Percentiles rank a stretch among this genome's conserved stretches.
These are phyloP conservation scores for Tamandua tetradactyla DNA, from an alignment of 2,797 vertebrate genomes.

Conservation along the genomic window DNA sequence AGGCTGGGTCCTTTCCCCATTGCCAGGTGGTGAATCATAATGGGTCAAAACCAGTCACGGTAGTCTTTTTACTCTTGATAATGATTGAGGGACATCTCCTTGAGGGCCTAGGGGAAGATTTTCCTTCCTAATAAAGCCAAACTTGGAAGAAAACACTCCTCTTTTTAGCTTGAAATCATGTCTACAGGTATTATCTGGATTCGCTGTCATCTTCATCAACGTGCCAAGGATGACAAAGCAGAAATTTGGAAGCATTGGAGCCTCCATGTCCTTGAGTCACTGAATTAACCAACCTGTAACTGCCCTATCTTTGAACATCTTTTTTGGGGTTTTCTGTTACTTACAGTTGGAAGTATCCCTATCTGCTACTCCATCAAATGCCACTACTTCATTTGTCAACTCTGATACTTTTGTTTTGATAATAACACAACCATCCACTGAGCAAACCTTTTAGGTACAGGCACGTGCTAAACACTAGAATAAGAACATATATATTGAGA, in stretches of 20 bases:
- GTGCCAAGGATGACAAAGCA: not conserved
- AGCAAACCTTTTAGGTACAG: not conserved
- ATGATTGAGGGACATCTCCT: not conserved
- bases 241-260: not conserved
- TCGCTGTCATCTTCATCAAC: not conserved
- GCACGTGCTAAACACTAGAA: not conserved
- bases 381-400: not conserved
- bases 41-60: not conserved
- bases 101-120: not conserved
- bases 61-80: not conserved
- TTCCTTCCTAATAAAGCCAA: not conserved
- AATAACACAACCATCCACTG: not conserved
- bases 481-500: not conserved
- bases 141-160: not conserved
- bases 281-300: not conserved
- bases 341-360: not conserved
- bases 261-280: not conserved
- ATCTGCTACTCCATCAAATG: not conserved
- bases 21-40: not conserved
- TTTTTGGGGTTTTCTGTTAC: slow-evolving; percentile 19
- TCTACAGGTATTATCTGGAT: not conserved
- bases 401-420: not conserved
- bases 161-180: not conserved
- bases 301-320: not conserved
- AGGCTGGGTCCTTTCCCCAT: not conserved